These are phyloP conservation scores for Tenodera sinensis DNA, from an alignment of 2,888 invertebrate species.

Conservation along the genomic window DNA sequence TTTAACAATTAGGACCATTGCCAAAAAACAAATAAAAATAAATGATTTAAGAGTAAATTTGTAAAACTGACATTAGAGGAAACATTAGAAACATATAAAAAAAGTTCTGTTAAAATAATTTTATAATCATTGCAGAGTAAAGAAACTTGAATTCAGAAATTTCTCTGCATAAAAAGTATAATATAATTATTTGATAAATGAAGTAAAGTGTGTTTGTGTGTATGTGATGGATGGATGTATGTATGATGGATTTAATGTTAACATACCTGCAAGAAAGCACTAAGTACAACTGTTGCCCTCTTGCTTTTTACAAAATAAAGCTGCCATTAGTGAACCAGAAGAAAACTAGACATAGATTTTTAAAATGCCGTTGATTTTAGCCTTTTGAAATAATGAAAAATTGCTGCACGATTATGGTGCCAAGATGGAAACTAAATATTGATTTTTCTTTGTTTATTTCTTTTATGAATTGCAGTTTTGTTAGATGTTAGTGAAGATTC, in stretches of 20 bases:
- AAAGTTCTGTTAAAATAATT: background rate
- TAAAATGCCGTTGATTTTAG: background rate
- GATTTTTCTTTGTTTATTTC: background rate
- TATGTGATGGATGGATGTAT: background rate
- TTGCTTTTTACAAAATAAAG: background rate
- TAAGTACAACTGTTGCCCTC: background rate
- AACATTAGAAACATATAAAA: background rate
- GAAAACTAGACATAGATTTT: background rate
- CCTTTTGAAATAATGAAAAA: background rate
- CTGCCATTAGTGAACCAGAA: background rate
- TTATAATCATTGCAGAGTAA: constrained; percentile 7
- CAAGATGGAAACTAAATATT: background rate
- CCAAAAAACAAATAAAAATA: background rate
- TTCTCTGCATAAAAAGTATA: background rate
- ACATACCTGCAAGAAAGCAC: background rate
- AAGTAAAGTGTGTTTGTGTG: background rate
- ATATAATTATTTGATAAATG: background rate
- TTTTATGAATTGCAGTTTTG: background rate
- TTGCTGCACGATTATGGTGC: background rate
- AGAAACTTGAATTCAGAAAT: background rate
- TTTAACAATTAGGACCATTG: background rate
- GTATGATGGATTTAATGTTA: background rate
- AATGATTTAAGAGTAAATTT: background rate
- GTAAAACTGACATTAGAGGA: constrained; percentile 1
- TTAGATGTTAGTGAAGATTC: background rate